These are phyloP conservation scores for Pionites leucogaster DNA, from an alignment of 2,113 vertebrate species.

Conservation along the genomic window DNA sequence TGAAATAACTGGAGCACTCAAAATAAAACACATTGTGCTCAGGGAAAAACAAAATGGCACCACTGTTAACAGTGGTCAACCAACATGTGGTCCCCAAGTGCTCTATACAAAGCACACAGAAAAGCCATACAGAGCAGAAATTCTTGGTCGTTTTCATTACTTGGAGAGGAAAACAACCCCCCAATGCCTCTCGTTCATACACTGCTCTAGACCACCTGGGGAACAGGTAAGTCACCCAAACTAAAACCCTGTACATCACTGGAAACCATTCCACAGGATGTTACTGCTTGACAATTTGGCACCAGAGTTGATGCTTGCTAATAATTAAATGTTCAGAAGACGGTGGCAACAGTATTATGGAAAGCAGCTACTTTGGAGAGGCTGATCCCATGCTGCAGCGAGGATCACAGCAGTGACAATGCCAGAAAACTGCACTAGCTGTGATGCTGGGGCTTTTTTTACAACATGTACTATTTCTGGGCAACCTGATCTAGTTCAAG, in stretches of 20 bases:
- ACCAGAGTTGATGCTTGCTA: background rate
- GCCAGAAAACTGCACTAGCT: accelerated
- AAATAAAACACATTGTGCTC: background rate
- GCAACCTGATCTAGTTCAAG: background rate
- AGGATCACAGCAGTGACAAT: accelerated
- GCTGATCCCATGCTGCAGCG: accelerated
- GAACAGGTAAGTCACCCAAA: background rate
- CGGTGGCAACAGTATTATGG: accelerated
- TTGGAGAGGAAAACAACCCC: background rate
- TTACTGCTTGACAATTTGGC: background rate
- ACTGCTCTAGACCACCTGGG: background rate
- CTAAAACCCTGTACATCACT: background rate
- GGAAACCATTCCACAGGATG: background rate
- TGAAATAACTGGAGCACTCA: background rate
- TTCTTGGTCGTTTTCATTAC: background rate
- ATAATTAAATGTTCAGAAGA: background rate
- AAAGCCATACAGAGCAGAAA: background rate
- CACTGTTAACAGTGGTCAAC: background rate
- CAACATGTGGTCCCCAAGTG: accelerated
- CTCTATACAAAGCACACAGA: background rate
- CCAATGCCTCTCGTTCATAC: too few relatives aligned
- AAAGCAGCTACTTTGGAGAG: background rate
- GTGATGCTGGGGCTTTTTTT: background rate
- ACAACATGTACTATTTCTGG: background rate
- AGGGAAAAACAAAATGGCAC: background rate